Evolutionary conservation across 2,888 invertebrate genomes (phyloP).

Genomic region (Metallyticus violacea): DNA sequence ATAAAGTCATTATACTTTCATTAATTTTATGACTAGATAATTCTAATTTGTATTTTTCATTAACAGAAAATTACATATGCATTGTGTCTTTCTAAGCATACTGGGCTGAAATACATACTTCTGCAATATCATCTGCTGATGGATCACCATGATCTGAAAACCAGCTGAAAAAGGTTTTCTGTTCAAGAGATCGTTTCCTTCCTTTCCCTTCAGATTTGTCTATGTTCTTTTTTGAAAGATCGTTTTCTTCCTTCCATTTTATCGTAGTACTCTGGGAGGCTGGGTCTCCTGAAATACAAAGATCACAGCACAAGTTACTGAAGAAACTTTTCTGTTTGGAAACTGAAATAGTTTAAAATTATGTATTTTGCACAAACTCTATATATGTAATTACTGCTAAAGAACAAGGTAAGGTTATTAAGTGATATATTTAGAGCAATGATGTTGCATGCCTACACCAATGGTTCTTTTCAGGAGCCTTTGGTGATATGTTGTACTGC

Average conservation of each 20-base stretch:
- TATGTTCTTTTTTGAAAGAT: slow-evolving; percentile 61
- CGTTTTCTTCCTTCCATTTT: slow-evolving; percentile 77
- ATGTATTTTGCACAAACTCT: no score
- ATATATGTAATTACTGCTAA: background rate
- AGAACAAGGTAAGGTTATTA: background rate
- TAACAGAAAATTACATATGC: background rate
- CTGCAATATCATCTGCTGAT: slow-evolving; percentile 80
- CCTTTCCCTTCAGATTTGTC: slow-evolving; percentile 51
- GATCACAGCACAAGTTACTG: background rate
- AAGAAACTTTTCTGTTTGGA: no score
- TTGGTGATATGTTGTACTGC: no score
- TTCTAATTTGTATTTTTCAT: background rate
- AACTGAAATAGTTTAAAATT: no score
- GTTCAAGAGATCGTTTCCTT: slow-evolving; percentile 62
- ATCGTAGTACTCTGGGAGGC: slow-evolving; percentile 72
- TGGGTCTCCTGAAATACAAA: slow-evolving; percentile 54
- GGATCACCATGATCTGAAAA: slow-evolving; percentile 78
- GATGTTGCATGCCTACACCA: no score
- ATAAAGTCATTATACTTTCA: background rate
- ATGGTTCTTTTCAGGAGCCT: no score
- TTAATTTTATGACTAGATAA: background rate
- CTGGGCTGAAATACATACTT: slow-evolving; percentile 46
- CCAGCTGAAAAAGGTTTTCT: slow-evolving; percentile 81
- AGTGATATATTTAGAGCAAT: background rate
- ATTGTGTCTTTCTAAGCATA: background rate